Evolutionary conservation across 2,113 vertebrate genomes (phyloP), one percentile per base, ranked within the genome.

Genomic region (Stercorarius parasiticus): DNA sequence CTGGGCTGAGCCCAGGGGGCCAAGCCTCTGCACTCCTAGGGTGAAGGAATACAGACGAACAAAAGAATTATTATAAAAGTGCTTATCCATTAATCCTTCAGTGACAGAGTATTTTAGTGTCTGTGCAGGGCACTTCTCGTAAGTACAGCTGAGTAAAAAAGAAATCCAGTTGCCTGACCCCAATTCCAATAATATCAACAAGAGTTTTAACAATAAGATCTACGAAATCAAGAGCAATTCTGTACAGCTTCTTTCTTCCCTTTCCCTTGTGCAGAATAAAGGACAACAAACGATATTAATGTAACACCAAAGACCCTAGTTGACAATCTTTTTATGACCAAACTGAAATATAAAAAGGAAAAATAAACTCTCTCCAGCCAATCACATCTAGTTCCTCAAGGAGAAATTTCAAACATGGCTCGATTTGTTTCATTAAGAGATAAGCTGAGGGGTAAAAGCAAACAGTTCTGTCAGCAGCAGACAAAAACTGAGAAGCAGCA

Each of bases 1-100:
- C 3, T 2, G 14, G 36, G 14, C 32, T 2, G 9, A 86, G 32
- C 9, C 67, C 38, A 47, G 0, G 0, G n/a, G 29, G 25, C 15
- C 34, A 29, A 79, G 43, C 1, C 59, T 74, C 56, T 66, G 16
- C 27, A 85, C 17, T 6, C 9, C 18, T 38, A 71, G 14, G 8
- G 16, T 67, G 52, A 81, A 70, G 40, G 32, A 83, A 77, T 29
- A 70, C 15, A 88, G 58, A 62, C 3, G 18, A 90, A 83, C 9
- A 42, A 64, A 79, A 92, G 27, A 7, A 62, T 56, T 53, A 21
- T 27, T 18, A n/a, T 21, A 56, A 20, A 91, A 32, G 15, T 62
- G 22, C 10, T 89, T 73, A 38, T 50, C 30, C 23, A 56, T 47
- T 84, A 69, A 93, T 78, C 18, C 20, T 69, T 70, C 56, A 56